Evolutionary conservation across 2,113 vertebrate genomes (phyloP), one percentile per base, ranked within the genome.

Genomic region (Ictalurus punctatus): DNA sequence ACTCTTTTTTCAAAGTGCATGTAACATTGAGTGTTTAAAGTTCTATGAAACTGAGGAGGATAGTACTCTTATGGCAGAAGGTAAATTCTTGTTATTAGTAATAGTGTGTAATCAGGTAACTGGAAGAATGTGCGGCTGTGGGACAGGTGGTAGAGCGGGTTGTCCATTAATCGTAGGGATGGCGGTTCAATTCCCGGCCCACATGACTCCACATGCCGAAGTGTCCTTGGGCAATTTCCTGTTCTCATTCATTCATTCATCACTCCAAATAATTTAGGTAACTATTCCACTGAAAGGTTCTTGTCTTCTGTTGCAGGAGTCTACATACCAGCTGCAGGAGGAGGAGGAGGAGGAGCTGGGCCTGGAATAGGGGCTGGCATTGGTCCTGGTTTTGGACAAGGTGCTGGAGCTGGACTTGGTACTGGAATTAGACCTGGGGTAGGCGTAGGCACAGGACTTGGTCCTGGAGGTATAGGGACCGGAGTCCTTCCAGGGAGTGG

Each of bases 271-370:
- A 34, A 65, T 54, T 89, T 61, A 79, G n/a, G n/a, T 19, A 69
- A 81, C 3, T 6, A 23, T 48, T 2, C 1, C 14, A 63, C 2
- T 85, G 27, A 79, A 84, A 76, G 48, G 30, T 65, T 87, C 9
- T 87, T 56, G 37, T 61, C 25, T 2, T 91, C 58, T 93, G 27
- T 87, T 86, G 59, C 84, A 96, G 96, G 95, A 90, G 90, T 96
- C 1, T 95, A 93, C 83, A 56, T 96, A 93, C 96, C 96, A 90
- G 88, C 93, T 81, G 94, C 93, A 69, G 91, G 80, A 90, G 90
- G 84, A 80, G 78, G 48, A 19, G 90, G 84, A 80, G 78, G 52
- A 30, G 69, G 65, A 6, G 69, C 56, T 88, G 94, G 86, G 78
- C 74, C 89, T 76, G 91, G 58, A 44, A 52, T 80, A 65, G 94